These are phyloP conservation scores for Caiman crocodilus DNA, from an alignment of 2,797 vertebrate genomes.

Conservation along the genomic window DNA sequence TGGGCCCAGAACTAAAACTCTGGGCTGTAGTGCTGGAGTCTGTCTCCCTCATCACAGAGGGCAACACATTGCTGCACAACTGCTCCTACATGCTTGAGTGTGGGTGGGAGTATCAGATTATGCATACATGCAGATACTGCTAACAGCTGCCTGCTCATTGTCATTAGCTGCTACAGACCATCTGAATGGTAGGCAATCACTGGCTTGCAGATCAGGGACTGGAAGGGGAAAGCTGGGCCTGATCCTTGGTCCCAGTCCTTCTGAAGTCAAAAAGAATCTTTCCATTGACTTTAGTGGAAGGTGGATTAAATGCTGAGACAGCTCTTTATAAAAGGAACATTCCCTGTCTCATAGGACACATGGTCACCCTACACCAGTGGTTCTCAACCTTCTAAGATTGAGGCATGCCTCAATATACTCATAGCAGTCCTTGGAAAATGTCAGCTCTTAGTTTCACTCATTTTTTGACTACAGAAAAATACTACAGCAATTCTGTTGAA, in stretches of 20 bases:
- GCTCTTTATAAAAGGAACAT: background rate
- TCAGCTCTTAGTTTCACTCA: too few species aligned
- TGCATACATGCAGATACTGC: background rate
- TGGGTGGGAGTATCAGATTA: background rate
- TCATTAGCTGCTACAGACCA: background rate
- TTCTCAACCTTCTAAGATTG: background rate
- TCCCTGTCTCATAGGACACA: background rate
- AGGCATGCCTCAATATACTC: too few species aligned
- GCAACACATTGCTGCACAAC: rapidly evolving
- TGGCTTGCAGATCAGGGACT: too few species aligned
- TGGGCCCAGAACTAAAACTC: rapidly evolving
- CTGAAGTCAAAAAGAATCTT: background rate
- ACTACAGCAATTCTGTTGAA: too few species aligned
- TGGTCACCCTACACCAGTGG: background rate
- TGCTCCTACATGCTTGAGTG: background rate
- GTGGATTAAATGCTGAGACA: background rate
- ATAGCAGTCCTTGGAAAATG: too few species aligned
- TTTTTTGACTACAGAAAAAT: too few species aligned
- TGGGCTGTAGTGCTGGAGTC: background rate
- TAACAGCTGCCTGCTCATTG: background rate
- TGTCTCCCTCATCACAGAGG: background rate
- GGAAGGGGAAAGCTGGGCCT: background rate
- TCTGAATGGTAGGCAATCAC: background rate
- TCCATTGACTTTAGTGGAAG: background rate
- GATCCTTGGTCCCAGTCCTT: background rate